Evolutionary conservation across 2,888 invertebrate genomes (phyloP).

Genomic region (Pammene aurita): DNA sequence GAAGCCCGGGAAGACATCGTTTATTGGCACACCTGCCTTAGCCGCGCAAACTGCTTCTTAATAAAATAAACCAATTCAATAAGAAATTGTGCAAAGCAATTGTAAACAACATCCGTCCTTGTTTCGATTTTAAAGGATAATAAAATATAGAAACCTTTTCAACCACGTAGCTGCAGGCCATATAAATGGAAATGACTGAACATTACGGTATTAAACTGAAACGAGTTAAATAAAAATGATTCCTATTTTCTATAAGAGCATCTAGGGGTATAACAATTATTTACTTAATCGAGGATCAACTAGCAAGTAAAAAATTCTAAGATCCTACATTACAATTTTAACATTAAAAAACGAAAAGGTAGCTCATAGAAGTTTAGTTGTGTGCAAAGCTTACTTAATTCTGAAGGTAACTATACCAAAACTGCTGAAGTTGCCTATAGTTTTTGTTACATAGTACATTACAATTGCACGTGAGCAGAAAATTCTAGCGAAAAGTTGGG

Average conservation of each 20-base stretch:
- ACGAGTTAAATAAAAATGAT: too few species aligned
- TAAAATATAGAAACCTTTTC: slow-evolving; percentile 31
- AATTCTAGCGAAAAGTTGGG: slow-evolving; percentile 55
- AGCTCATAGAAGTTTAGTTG: background rate
- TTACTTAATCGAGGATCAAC: too few species aligned
- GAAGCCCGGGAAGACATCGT: slow-evolving; percentile 58
- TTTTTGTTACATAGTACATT: slow-evolving; percentile 61
- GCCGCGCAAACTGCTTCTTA: slow-evolving; percentile 36
- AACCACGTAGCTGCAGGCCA: too few species aligned
- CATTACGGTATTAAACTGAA: too few species aligned
- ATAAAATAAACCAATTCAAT: slow-evolving; percentile 38
- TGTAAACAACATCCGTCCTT: background rate
- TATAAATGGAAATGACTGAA: too few species aligned
- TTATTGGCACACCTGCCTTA: slow-evolving; percentile 75
- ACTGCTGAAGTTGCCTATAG: slow-evolving; percentile 51
- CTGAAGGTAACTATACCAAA: slow-evolving; percentile 28
- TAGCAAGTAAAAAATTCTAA: too few species aligned
- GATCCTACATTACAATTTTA: too few species aligned
- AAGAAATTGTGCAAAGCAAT: slow-evolving; percentile 14
- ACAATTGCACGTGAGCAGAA: slow-evolving; percentile 65
- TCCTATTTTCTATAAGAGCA: too few species aligned
- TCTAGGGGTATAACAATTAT: too few species aligned
- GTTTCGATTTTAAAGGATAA: slow-evolving; percentile 19
- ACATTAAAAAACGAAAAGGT: too few species aligned
- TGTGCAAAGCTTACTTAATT: background rate